Conservation (phyloP, 2,797 vertebrate species). For the Pagetopsis macropterus region DNA sequence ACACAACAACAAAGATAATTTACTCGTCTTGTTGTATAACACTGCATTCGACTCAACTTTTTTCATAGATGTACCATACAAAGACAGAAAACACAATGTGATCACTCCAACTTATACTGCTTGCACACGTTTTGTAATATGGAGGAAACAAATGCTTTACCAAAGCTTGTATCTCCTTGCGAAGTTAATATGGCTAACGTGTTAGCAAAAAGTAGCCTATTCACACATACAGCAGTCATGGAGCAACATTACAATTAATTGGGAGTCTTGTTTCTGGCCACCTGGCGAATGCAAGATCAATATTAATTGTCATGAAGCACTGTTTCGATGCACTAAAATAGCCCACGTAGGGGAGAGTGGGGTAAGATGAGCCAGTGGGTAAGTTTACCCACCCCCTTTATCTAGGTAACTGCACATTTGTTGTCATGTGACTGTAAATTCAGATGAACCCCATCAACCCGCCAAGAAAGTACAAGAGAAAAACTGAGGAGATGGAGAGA, state of each 20-base stretch:
- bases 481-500: too few species aligned
- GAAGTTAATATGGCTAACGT: neutral
- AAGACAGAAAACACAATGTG: neutral
- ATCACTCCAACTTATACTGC: neutral
- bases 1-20: neutral
- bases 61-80: neutral
- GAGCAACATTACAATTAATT: neutral
- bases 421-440: too few species aligned
- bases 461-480: too few species aligned
- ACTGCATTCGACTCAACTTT: neutral
- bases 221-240: neutral
- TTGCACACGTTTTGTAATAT: neutral
- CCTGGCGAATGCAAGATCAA: neutral
- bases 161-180: neutral
- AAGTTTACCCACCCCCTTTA: too few species aligned
- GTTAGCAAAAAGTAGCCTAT: neutral
- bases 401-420: too few species aligned
- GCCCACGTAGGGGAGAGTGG: too few species aligned
- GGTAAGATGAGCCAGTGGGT: too few species aligned
- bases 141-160: neutral
- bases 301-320: neutral
- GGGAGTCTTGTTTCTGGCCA: neutral
- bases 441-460: too few species aligned
- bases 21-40: neutral
- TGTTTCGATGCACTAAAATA: too few species aligned